Base-by-base conservation (phyloP, 2,888 invertebrate genomes). In the Bellardia bayeri region DNA sequence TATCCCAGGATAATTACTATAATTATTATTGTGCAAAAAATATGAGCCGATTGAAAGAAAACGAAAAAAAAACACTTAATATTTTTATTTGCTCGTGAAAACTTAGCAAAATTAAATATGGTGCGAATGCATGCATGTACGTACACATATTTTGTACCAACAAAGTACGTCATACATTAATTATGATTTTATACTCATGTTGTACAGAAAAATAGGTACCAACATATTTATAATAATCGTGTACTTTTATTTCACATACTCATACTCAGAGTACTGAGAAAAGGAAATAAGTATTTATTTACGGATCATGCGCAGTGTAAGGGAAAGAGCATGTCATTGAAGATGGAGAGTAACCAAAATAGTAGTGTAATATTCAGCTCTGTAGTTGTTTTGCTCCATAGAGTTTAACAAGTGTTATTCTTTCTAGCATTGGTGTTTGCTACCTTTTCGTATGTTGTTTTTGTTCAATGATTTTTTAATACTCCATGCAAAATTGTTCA, bases 331-430 rank as follows among this genome's bases (percentile, higher is more conserved):
- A 30, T 49, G 16, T 13, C 6, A 56, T n/a, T 13, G 14, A 49
- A 68, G 23, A 49, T 54, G 30, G 49, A 54, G 75, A 61, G 68
- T 54, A 49, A 23, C 23, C 23, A 23, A 23, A 58, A 37, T 42
- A 23, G 61, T 54, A 61, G 75, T 66, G 49, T 49, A 61, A 16
- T 42, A 30, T 74, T 40, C 4, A 58, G 33, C 37, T 54, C n/a
- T 23, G 23, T 23, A 23, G 23, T 23, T 23, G 45, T 71, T 76
- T 63, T 74, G 33, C 16, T 66, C 8, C 8, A 66, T 33, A 54
- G 8, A 51, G 79, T 66, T 72, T 80, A 87, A 87, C 83, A 87
- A 87, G 86, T 87, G 86, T 83, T 76, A 66, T 82, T 76, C 74
- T 82, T 83, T 76, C 74, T 82, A 58, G 72, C 76, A 76, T 76